Percentiles rank a stretch among this genome's conserved stretches.
Evolutionary conservation across 1,140 invertebrate genomes (phyloP).

Genomic region (Eupeodes corollae): DNA sequence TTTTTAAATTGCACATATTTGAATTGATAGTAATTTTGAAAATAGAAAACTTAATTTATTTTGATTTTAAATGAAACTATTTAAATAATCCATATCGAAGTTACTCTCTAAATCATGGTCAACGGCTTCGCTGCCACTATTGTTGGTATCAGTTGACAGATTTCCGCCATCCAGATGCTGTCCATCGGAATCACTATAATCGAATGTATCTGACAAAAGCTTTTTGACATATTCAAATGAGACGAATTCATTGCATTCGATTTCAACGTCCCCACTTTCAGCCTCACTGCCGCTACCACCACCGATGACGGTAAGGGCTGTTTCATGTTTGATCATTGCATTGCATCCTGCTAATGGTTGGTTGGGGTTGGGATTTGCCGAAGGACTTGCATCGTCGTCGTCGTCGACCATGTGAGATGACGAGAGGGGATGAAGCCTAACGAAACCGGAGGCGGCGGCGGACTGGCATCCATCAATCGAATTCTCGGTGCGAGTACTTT

Average conservation of each 20-base stretch:
- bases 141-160: neutral
- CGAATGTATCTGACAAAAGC: slow-evolving; percentile 26
- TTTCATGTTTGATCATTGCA: neutral
- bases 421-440: neutral
- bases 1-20: too few relatives aligned
- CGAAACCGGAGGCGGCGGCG: neutral
- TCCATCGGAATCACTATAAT: slow-evolving; percentile 7
- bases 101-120: slow-evolving; percentile 18
- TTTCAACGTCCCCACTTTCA: neutral
- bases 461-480: slow-evolving; percentile 6
- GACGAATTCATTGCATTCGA: slow-evolving; percentile 23
- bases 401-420: neutral
- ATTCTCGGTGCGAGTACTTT: slow-evolving; percentile 22
- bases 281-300: neutral
- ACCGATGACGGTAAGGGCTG: neutral
- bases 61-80: slow-evolving; percentile 22
- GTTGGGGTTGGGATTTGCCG: neutral
- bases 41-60: neutral
- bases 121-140: neutral
- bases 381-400: neutral
- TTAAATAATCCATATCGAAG: slow-evolving; percentile 31
- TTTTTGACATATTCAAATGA: slow-evolving; percentile 36
- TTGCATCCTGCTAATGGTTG: neutral
- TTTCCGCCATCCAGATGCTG: neutral
- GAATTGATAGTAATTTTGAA: too few relatives aligned